These are phyloP conservation scores for Sarcophaga rosellei DNA, from an alignment of 2,888 invertebrate species.

Conservation along the genomic window DNA sequence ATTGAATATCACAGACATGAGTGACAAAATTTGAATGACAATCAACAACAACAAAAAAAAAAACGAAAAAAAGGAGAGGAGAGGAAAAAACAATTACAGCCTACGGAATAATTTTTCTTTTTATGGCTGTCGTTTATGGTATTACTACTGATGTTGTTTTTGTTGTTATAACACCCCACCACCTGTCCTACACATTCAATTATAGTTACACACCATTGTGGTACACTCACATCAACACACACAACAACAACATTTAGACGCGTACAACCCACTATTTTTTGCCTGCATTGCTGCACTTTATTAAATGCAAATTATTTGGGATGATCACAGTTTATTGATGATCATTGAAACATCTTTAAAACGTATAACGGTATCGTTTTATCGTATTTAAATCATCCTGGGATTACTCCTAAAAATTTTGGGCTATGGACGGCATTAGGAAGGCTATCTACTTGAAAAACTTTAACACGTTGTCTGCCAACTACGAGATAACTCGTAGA, in stretches of 20 bases:
- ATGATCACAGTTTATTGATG: conserved; percentile 13
- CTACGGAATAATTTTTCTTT: conserved; percentile 40
- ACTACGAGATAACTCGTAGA: too few species aligned
- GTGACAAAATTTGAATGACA: conserved; percentile 26
- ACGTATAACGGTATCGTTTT: too few species aligned
- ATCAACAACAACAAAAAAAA: background rate
- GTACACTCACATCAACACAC: conserved; percentile 17
- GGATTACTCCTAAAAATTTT: too few species aligned
- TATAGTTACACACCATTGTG: conserved; percentile 16
- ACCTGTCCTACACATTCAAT: conserved; percentile 47
- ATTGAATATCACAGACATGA: conserved; percentile 32
- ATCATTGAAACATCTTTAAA: too few species aligned
- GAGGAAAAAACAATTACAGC: conserved; percentile 34
- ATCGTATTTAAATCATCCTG: too few species aligned
- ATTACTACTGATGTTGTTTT: background rate
- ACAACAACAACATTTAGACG: background rate
- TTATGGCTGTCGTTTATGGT: background rate
- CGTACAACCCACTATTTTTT: conserved; percentile 37
- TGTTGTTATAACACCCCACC: conserved; percentile 40
- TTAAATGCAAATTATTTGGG: conserved; percentile 7
- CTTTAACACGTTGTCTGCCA: too few species aligned
- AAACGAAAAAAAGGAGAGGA: background rate
- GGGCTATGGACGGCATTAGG: too few species aligned
- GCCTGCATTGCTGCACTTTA: background rate
- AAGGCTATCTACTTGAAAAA: too few species aligned